phyloP scores from a whole-genome alignment of 2,797 vertebrate species.

The Poecilia velifera region DNA sequence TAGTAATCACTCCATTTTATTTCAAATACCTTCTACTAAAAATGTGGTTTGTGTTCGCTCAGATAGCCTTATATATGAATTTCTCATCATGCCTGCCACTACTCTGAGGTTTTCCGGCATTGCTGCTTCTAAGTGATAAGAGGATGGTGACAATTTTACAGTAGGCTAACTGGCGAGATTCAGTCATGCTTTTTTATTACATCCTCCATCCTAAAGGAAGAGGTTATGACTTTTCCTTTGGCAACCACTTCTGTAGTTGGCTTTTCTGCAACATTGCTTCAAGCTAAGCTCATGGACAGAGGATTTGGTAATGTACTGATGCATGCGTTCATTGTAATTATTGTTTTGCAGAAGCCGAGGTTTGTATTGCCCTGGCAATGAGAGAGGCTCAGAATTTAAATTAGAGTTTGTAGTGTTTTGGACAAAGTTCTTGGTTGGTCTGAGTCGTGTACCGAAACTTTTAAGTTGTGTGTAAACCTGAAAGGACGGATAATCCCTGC shows the following conservation, averaged over 20 bases:
- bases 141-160: conserved; percentile 10
- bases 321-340: conserved; percentile 70
- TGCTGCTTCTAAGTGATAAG: conserved; percentile 20
- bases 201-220: not conserved
- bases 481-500: not conserved
- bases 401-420: conserved; percentile 59
- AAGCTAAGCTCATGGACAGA: conserved; percentile 55
- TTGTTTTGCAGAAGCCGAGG: conserved; percentile 69
- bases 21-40: conserved; percentile 21
- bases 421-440: conserved; percentile 21
- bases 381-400: conserved; percentile 65
- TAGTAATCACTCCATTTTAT: conserved; percentile 29
- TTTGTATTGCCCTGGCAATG: conserved; percentile 59
- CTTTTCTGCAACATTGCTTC: conserved; percentile 54
- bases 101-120: conserved; percentile 10
- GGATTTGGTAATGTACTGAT: conserved; percentile 64
- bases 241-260: conserved; percentile 52
- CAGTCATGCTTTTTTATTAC: not conserved
- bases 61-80: conserved; percentile 12
- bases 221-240: conserved; percentile 18
- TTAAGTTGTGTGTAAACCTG: conserved; percentile 35
- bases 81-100: conserved; percentile 8
- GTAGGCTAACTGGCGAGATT: not conserved
- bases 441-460: conserved; percentile 32
- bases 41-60: conserved; percentile 16